Evolutionary conservation across 2,888 invertebrate species (phyloP), one percentile per base, ranked within the genome.

Genomic region (Leptogaster cylindrica): DNA sequence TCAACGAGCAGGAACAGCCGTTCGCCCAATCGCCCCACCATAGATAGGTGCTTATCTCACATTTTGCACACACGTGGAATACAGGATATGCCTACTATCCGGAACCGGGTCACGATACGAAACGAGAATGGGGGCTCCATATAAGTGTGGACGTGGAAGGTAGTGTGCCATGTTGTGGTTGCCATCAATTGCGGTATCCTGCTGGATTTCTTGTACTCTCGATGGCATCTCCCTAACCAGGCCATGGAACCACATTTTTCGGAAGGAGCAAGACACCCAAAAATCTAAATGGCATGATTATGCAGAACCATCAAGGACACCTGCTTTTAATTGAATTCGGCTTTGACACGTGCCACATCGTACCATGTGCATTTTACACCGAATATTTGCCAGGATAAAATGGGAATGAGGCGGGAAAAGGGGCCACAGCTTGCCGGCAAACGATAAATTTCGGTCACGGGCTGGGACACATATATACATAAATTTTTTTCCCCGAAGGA

Each of bases 301-400:
- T 68, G 58, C 70, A 68, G 70, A 46, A 61, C 65, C 73, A 76
- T 75, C 77, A 76, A 72, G 74, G 74, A 74, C 76, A 77, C 77
- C 76, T 77, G 78, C 76, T 77, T 78, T 78, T 78, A 78, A 78
- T 78, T 78, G 77, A 77, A 78, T 73, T 72, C 67, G 71, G 72
- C 36, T 70, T 70, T 70, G 70, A 70, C 70, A 70, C 70, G 70
- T 70, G 70, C 70, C 68, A 66, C 68, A 52, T 44, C 48, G 51
- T 67, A 44, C 36, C 70, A 68, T 70, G 65, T 70, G 70, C 70
- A 70, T 68, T 70, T 70, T 66, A 70, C 66, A 70, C 55, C 63
- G 63, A 46, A 64, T 33, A 46, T 64, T 64, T 48, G 46, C 46
- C 46, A 64, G 33, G 28, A 20, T 58, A 41, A 36, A 52, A 12